These are phyloP conservation scores for Spodoptera frugiperda DNA, from an alignment of 1,140 invertebrate genomes.

Conservation along the genomic window DNA sequence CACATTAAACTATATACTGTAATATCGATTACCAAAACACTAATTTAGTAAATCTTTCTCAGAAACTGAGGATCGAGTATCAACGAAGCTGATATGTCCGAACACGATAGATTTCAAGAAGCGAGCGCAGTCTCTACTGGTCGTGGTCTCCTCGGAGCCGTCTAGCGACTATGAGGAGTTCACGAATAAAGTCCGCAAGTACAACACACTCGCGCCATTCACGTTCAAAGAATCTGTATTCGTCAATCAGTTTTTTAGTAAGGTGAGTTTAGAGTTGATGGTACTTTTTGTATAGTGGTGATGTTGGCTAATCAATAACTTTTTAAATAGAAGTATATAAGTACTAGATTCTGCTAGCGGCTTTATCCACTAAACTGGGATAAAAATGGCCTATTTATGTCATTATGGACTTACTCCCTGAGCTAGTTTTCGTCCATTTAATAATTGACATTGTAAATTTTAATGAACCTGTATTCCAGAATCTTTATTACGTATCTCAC, in stretches of 20 bases:
- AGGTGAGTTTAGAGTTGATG: constrained; percentile 80
- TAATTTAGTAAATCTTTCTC: constrained; percentile 13
- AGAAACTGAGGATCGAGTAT: constrained; percentile 73
- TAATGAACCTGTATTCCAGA: too few relatives aligned
- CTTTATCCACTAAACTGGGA: too few relatives aligned
- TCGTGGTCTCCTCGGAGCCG: constrained; percentile 94
- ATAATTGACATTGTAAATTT: too few relatives aligned
- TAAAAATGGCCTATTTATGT: background rate
- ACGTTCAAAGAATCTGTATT: constrained; percentile 88
- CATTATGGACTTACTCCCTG: too few relatives aligned
- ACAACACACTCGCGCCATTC: constrained; percentile 92
- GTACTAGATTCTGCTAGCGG: too few relatives aligned
- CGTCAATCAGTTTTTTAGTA: constrained; percentile 84
- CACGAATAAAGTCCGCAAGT: constrained; percentile 91
- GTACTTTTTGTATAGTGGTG: background rate
- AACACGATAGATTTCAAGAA: constrained; percentile 89
- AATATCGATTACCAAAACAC: too few relatives aligned
- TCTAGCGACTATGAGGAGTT: constrained; percentile 91
- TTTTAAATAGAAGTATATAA: too few relatives aligned
- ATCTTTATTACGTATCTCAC: background rate
- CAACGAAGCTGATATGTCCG: constrained; percentile 87
- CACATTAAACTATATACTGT: too few relatives aligned
- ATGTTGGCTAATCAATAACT: too few relatives aligned
- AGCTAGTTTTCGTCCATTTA: too few relatives aligned
- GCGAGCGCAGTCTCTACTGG: constrained; percentile 92